These are phyloP conservation scores for Brachionus manjavacas DNA, from an alignment of 1,140 invertebrate genomes.

Conservation along the genomic window DNA sequence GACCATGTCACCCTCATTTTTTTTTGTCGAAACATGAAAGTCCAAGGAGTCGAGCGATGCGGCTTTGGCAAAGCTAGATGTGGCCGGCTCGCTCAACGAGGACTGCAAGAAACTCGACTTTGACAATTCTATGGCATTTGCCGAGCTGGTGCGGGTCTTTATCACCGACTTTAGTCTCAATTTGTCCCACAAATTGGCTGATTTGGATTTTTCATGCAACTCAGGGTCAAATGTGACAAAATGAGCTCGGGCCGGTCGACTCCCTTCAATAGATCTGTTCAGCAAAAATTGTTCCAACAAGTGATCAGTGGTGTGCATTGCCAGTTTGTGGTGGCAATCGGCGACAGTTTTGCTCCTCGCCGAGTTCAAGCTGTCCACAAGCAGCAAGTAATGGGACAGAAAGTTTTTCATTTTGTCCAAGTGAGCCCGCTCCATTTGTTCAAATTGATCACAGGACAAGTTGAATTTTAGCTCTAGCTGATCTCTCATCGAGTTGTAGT, in stretches of 20 bases:
- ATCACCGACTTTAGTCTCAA: not conserved
- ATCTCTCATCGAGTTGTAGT: not conserved
- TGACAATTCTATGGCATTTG: not conserved
- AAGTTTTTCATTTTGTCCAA: conserved; percentile 5
- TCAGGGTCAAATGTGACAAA: not conserved
- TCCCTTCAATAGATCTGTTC: not conserved
- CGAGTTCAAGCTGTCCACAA: not conserved
- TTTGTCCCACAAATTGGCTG: not conserved
- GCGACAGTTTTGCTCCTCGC: not conserved
- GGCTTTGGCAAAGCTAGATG: not conserved
- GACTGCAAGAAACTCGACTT: not conserved
- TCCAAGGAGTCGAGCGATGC: not conserved
- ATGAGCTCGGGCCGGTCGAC: not conserved
- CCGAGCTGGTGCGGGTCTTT: not conserved
- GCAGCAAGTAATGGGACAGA: not conserved
- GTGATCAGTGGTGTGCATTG: not conserved
- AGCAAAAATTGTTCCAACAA: conserved; percentile 19
- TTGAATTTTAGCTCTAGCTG: not conserved
- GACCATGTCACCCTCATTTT: not conserved
- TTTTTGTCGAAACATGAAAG: not conserved
- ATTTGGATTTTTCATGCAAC: not conserved
- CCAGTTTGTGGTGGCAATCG: not conserved
- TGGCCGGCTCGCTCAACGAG: too few species aligned
- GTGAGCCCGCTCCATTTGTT: not conserved
- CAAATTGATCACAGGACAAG: not conserved